phyloP scores from a whole-genome alignment of 2,113 vertebrate genomes.

The Gallinago media region DNA sequence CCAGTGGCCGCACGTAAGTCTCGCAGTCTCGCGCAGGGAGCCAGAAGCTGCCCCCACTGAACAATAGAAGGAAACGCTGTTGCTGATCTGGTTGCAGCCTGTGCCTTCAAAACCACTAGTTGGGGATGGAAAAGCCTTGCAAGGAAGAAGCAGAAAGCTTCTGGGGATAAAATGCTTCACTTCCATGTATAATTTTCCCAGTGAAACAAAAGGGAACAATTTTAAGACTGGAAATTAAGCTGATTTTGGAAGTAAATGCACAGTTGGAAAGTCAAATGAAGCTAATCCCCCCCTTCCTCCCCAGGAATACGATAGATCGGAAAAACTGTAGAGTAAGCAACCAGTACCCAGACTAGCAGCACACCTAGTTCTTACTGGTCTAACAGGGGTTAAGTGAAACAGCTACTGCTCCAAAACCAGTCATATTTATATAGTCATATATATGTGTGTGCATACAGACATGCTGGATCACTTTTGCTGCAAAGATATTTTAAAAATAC shows the following conservation, averaged over 20 bases:
- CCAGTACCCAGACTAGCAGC: background rate
- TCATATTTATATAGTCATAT: background rate
- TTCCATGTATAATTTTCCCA: background rate
- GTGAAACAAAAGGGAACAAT: background rate
- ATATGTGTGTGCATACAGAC: rapidly evolving
- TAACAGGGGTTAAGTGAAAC: background rate
- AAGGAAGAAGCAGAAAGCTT: background rate
- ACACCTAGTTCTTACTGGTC: background rate
- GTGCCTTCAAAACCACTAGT: background rate
- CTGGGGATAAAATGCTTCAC: background rate
- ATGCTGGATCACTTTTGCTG: background rate
- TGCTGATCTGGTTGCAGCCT: background rate
- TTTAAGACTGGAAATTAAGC: background rate
- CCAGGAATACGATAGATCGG: rapidly evolving
- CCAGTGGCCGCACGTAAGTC: rapidly evolving
- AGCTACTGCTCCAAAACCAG: background rate
- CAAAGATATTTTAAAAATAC: background rate
- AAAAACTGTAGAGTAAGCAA: background rate
- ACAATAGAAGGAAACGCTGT: background rate
- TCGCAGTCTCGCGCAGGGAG: rapidly evolving
- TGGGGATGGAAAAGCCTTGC: background rate
- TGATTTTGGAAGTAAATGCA: background rate
- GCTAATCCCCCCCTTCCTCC: background rate
- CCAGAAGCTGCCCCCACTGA: background rate
- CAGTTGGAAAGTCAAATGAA: background rate